Percentiles rank a stretch among this genome's conserved stretches.
Evolutionary conservation across 2,113 vertebrate species (phyloP).

Genomic region (Nyctereutes procyonoides): DNA sequence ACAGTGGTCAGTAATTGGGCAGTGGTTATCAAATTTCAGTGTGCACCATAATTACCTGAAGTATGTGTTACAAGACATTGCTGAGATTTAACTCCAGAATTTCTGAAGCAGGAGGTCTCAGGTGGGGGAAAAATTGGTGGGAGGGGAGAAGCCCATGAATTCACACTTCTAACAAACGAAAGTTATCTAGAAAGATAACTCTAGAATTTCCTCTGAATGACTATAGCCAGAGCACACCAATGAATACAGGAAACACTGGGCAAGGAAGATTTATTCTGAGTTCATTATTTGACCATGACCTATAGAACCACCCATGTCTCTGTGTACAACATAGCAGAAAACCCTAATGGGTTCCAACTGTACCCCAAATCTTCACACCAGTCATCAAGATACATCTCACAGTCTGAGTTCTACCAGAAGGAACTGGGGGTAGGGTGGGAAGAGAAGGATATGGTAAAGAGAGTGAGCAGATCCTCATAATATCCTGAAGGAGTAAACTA

Average conservation of each 20-base stretch:
- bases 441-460: constrained; percentile 12
- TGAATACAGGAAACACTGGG: not conserved
- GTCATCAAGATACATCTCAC: not conserved
- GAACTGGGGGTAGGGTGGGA: constrained; percentile 16
- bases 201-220: constrained; percentile 13
- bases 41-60: not conserved
- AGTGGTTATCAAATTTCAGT: not conserved
- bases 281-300: constrained; percentile 3
- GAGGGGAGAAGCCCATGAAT: not conserved
- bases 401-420: not conserved
- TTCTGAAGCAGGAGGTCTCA: not conserved
- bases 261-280: not conserved
- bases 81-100: not conserved
- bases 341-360: not conserved
- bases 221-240: not conserved
- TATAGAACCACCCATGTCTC: not conserved
- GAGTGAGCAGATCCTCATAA: constrained; percentile 70
- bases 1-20: not conserved
- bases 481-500: constrained; percentile 77
- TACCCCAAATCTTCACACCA: not conserved
- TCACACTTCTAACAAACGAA: not conserved
- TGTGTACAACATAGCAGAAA: not conserved
- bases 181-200: not conserved
- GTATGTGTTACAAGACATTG: not conserved
- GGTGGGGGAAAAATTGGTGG: rapidly evolving